phyloP scores from a whole-genome alignment of 2,797 vertebrate genomes.

The Lagocephalus sceleratus region DNA sequence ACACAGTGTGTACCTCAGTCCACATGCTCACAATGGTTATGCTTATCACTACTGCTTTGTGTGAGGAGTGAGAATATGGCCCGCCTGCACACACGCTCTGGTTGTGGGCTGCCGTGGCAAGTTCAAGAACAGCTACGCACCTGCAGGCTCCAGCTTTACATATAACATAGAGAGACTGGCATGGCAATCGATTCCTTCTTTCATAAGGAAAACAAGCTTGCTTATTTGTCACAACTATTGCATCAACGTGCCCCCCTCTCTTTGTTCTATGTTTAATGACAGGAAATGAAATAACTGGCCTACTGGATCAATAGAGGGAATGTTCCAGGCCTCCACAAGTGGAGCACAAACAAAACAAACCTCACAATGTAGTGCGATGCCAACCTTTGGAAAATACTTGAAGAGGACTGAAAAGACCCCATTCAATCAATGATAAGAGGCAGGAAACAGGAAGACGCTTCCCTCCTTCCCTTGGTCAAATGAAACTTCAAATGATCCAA shows the following conservation, averaged over 20 bases:
- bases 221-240: too few relatives aligned
- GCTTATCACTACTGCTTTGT: too few relatives aligned
- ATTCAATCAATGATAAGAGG: constrained; percentile 56
- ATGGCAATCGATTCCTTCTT: too few relatives aligned
- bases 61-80: too few relatives aligned
- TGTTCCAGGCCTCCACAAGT: constrained; percentile 37
- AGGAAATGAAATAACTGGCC: constrained; percentile 11
- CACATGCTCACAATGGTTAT: too few relatives aligned
- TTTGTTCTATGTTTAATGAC: background rate
- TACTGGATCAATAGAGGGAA: constrained; percentile 30
- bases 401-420: constrained; percentile 54
- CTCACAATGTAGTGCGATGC: constrained; percentile 38
- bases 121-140: too few relatives aligned
- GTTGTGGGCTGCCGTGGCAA: too few relatives aligned
- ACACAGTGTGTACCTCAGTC: too few relatives aligned
- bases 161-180: too few relatives aligned
- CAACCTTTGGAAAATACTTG: constrained; percentile 52
- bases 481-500: constrained; percentile 43
- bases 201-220: too few relatives aligned
- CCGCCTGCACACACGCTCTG: too few relatives aligned
- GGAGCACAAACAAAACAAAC: constrained; percentile 44
- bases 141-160: too few relatives aligned
- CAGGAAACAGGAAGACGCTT: constrained; percentile 27
- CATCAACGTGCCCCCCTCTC: background rate
- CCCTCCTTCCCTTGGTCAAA: constrained; percentile 34